Percentiles rank a stretch among this genome's conserved stretches.
phyloP scores from a whole-genome alignment of 1,140 invertebrate species.

The Drosophila seguyi region DNA sequence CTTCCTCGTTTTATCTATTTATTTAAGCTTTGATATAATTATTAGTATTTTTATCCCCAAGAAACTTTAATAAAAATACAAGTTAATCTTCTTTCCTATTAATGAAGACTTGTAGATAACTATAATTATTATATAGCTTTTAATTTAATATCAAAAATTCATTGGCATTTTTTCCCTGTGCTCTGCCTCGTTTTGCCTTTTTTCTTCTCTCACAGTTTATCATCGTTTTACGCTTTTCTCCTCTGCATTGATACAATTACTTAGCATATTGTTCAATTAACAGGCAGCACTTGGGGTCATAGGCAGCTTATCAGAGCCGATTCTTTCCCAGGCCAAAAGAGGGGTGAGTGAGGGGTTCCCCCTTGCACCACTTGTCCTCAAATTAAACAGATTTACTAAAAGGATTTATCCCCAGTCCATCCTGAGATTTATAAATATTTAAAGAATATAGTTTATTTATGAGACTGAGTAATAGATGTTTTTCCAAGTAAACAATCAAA shows the following conservation, averaged over 20 bases:
- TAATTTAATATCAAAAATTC: neutral
- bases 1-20: too few species aligned
- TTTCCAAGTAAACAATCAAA: neutral
- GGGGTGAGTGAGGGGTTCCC: constrained; percentile 12
- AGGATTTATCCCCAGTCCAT: neutral
- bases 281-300: constrained; percentile 42
- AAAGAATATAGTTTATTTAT: neutral
- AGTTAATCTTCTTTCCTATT: too few species aligned
- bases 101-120: too few species aligned
- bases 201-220: neutral
- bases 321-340: constrained; percentile 12
- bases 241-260: constrained; percentile 56
- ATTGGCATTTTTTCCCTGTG: neutral
- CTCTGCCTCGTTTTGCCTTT: neutral
- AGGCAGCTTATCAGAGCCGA: constrained; percentile 38
- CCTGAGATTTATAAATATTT: neutral
- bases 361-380: neutral
- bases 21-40: too few species aligned
- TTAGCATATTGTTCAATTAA: constrained; percentile 73
- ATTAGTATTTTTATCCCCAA: too few species aligned
- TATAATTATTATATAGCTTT: too few species aligned
- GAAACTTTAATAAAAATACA: too few species aligned
- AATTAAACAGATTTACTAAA: constrained; percentile 12
- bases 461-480: neutral
- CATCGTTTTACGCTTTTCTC: neutral